Percentiles rank a stretch among this genome's conserved stretches.
These are phyloP conservation scores for Cheilosia scutellata DNA, from an alignment of 2,888 invertebrate species.

Conservation along the genomic window DNA sequence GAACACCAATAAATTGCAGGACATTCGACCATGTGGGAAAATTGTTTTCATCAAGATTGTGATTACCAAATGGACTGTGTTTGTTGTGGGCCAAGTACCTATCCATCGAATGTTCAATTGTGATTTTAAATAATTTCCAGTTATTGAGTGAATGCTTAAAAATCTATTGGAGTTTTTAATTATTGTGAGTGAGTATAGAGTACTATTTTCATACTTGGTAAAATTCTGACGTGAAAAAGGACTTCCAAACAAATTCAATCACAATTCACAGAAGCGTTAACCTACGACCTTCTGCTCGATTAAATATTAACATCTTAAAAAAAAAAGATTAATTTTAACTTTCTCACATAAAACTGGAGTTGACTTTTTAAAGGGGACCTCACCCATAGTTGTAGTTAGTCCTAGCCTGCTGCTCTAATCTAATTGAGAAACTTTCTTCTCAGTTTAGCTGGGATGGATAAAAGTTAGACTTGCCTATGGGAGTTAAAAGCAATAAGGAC, in stretches of 20 bases:
- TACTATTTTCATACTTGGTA: too few species aligned
- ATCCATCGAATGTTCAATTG: not conserved
- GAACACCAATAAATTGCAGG: conserved; percentile 32
- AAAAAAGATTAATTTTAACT: conserved; percentile 26
- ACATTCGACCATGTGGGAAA: conserved; percentile 26
- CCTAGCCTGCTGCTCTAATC: not conserved
- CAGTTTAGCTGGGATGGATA: not conserved
- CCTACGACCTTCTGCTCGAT: conserved; percentile 8
- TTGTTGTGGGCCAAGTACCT: not conserved
- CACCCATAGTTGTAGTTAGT: not conserved
- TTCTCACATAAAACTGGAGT: conserved; percentile 24
- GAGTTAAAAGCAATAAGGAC: not conserved
- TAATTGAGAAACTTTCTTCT: conserved; percentile 20
- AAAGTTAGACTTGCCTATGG: not conserved
- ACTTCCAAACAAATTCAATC: too few species aligned
- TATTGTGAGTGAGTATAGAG: too few species aligned
- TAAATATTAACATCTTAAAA: conserved; percentile 5
- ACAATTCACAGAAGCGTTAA: too few species aligned
- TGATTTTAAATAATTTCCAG: not conserved
- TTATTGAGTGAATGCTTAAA: too few species aligned
- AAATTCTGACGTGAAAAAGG: too few species aligned
- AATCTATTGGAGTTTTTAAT: too few species aligned
- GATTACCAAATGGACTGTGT: conserved; percentile 27
- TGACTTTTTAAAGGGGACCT: not conserved
- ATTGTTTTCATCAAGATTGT: conserved; percentile 35